Conservation (phyloP, 1,140 invertebrate species). For the Habropoda laboriosa region DNA sequence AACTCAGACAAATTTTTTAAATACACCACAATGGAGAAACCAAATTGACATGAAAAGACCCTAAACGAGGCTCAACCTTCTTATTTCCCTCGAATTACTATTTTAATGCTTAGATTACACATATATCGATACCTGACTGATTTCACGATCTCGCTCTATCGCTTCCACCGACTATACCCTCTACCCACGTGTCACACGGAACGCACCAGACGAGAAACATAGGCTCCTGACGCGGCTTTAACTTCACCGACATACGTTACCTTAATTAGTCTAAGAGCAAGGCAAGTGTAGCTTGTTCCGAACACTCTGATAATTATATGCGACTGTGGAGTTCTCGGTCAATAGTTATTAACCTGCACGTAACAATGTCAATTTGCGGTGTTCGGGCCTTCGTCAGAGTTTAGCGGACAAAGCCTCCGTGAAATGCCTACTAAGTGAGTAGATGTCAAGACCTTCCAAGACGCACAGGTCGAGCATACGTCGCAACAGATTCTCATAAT, state of each 20-base stretch:
- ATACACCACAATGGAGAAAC: too few relatives aligned
- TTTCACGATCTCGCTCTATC: too few relatives aligned
- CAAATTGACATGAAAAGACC: too few relatives aligned
- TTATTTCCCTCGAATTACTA: too few relatives aligned
- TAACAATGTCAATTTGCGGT: slow-evolving; percentile 31
- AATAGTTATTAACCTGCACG: slow-evolving; percentile 28
- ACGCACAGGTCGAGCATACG: background rate
- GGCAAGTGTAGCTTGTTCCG: background rate
- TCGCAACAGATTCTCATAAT: background rate
- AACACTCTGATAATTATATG: slow-evolving; percentile 40
- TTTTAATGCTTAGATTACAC: too few relatives aligned
- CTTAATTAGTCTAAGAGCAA: slow-evolving; percentile 32
- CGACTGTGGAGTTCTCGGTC: slow-evolving; percentile 5
- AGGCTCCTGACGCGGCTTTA: background rate
- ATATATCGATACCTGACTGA: too few relatives aligned
- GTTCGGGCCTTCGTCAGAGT: slow-evolving; percentile 4
- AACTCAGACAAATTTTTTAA: too few relatives aligned
- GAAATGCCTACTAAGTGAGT: slow-evolving; percentile 25
- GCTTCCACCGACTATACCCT: too few relatives aligned
- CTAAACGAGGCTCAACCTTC: too few relatives aligned
- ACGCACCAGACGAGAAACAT: background rate
- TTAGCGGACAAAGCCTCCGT: slow-evolving; percentile 15
- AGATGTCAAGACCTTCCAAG: slow-evolving; percentile 1
- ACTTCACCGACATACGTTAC: slow-evolving; percentile 11
- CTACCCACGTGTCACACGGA: too few relatives aligned